Evolutionary conservation across 2,797 vertebrate species (phyloP), one percentile per base, ranked within the genome.

Genomic region (Hyperoplus lanceolatus): DNA sequence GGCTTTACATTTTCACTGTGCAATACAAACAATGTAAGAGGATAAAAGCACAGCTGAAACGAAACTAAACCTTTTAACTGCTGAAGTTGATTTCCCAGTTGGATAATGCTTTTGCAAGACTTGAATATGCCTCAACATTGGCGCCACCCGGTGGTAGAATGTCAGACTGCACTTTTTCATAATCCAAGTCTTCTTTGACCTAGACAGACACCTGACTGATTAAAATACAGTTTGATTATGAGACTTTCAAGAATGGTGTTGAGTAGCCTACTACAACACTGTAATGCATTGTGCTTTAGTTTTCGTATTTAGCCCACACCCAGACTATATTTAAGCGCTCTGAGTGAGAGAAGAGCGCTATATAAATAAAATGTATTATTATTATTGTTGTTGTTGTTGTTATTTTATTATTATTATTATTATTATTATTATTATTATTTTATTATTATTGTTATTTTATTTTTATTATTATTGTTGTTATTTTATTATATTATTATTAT

Each of bases 271-370:
- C 3, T 29, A 29, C 29, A 29, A 29, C 29, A 29, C 29, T 29
- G 29, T 29, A 29, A 29, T 29, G 43, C 65, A 29, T 43, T 49
- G 70, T 56, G 70, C 55, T 72, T 80, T 7, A 11, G 18, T 45
- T 59, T 54, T 57, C 50, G 21, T 70, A 3, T 67, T 54, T 50
- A 12, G 70, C 39, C 15, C 5, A 29, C 75, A 79, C 58, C 43
- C 60, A 56, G 50, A 65, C 73, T 21, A n/a, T 6, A 13, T 10
- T 42, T 64, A 46, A 29, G 29, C 3, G 29, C 29, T 29, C 29
- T 29, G 29, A 29, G 29, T 29, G 29, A 29, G 29, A 29, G 29
- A 29, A 29, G 29, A 29, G 29, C 29, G 29, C 29, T 29, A 29
- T 29, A 29, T 29, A 29, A 29, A 29, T 29, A 29, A 29, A 29